Evolutionary conservation across 2,888 invertebrate species (phyloP), one percentile per base, ranked within the genome.

Genomic region (Melanchra persicariae): DNA sequence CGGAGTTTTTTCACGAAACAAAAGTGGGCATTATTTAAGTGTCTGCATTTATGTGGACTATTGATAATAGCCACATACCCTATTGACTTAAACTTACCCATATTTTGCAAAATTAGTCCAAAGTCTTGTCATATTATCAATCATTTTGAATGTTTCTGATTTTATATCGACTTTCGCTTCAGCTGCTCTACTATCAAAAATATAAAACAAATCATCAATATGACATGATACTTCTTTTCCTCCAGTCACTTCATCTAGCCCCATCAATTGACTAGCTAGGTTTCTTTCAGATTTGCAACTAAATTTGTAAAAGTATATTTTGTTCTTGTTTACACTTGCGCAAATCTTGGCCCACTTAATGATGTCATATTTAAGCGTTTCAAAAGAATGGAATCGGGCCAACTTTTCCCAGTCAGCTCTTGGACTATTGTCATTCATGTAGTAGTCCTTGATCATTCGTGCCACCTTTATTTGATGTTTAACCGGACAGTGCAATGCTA

Each of bases 101-200:
- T 82, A 81, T 81, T 89, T 91, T 2, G 89, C 88, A 71, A 91
- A 91, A 57, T 91, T 89, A 0, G 90, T 87, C 90, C 89, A 91
- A 7, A 91, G 81, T 67, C 82, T 87, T 1, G 87, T 85, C 2
- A 88, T 72, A 37, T 81, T 87, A 43, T 89, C 74, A n/a, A 91
- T 89, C 69, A 88, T 80, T 62, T 84, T 64, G 63, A 81, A 89
- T 7, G 85, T 82, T 58, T 85, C 75, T 0, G 89, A 85, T 6
- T 80, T 63, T 40, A 71, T 74, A 45, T 86, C 78, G 7, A 88
- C 54, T 59, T 83, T 83, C 12, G 62, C 40, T 4, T 79, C 72
- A 4, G 75, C 61, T 9, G 59, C 17, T 71, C 85, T 85, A 6
- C 72, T 68, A 12, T 85, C 79, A 49, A 90, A 91, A 12, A 91